phyloP scores from a whole-genome alignment of 2,888 invertebrate genomes.

The Ceriagrion tenellum region DNA sequence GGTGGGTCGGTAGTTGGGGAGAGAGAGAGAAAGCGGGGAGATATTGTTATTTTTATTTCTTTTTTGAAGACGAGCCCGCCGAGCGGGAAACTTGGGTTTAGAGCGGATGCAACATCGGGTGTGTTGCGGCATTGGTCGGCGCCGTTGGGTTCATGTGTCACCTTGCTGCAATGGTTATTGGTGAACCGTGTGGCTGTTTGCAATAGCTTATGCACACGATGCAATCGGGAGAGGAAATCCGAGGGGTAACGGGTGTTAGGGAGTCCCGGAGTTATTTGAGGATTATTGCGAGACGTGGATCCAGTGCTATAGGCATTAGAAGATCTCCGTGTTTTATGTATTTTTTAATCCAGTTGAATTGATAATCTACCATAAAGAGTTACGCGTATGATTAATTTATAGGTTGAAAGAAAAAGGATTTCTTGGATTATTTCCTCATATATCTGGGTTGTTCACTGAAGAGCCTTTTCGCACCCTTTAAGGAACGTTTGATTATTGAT shows the following conservation, averaged over 20 bases:
- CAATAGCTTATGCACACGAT: conserved; percentile 28
- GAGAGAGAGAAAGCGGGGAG: not conserved
- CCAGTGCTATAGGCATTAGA: not conserved
- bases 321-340: not conserved
- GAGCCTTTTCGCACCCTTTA: too few species aligned
- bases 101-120: conserved; percentile 25
- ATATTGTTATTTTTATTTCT: not conserved
- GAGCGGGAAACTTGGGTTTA: conserved; percentile 50
- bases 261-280: not conserved
- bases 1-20: not conserved
- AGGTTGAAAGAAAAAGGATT: too few species aligned
- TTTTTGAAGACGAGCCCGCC: conserved; percentile 28
- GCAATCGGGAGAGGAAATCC: not conserved
- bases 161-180: conserved; percentile 43
- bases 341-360: too few species aligned
- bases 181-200: conserved; percentile 11
- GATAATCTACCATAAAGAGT: too few species aligned
- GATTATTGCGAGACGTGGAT: not conserved
- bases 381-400: too few species aligned
- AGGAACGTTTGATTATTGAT: too few species aligned
- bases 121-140: conserved; percentile 46
- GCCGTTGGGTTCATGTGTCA: conserved; percentile 55
- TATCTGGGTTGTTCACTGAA: too few species aligned
- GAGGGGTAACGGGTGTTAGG: not conserved
- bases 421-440: too few species aligned